Evolutionary conservation across 2,797 vertebrate genomes (phyloP), one percentile per base, ranked within the genome.

Genomic region (Cryptoblepharus egeriae): DNA sequence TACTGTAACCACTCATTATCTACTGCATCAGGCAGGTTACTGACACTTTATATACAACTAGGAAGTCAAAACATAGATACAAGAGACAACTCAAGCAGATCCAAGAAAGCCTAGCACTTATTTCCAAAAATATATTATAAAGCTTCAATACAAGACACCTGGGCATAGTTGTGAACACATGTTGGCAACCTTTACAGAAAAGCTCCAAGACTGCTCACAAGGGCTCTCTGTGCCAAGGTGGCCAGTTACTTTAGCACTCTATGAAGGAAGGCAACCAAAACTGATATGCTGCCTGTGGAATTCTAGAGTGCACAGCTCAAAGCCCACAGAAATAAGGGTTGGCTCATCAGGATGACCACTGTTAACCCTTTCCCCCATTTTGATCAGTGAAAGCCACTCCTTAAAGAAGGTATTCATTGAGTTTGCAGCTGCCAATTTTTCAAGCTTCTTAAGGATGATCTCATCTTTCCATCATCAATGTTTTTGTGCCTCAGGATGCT

Each of bases 141-240:
- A 52, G 49, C 16, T 11, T 35, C 24, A 1, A 11, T 18, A 49
- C 6, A 20, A 82, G 20, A 55, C 45, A 12, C 10, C 22, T 24
- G 28, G 8, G 4, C 18, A 39, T 24, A 55, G 6, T 4, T 49
- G 39, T 81, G 61, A 42, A 32, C 10, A 42, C 37, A 49, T 78
- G 75, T n/a, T 16, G 52, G 75, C 39, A 32, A 55, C 75, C 75
- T 78, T 82, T 82, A 85, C 84, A 85, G 75, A 85, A 77, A 63
- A 78, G 61, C 52, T 81, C 79, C 55, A 78, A 78, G 75, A 78
- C 69, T 61, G 52, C 55, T 42, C 32, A 68, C 79, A 81, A 81
- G 79, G 75, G 42, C 69, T 69, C 61, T 35, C 79, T 73, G 37
- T 68, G 79, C 79, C 84, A 81, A 85, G 60, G 75, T 55, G 42